Conservation (phyloP, 2,797 vertebrate genomes). For the Pitangus sulphuratus region DNA sequence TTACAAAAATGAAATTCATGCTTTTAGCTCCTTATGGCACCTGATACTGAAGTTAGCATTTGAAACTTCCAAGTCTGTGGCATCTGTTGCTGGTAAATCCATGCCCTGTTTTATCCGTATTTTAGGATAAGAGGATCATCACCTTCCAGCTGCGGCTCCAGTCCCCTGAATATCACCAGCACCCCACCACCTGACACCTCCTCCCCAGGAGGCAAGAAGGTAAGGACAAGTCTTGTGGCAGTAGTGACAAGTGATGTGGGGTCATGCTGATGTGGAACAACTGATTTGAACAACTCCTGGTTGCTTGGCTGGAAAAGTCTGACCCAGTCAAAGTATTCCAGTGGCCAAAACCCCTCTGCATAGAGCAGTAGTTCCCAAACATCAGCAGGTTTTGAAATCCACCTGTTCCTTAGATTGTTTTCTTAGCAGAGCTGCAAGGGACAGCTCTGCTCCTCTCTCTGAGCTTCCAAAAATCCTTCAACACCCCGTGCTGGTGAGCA, state of each 20-base stretch:
- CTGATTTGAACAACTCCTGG: background rate
- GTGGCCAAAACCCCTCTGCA: background rate
- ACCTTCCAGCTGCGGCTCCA: conserved; percentile 96
- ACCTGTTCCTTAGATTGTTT: background rate
- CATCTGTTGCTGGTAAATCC: background rate
- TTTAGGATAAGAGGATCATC: conserved; percentile 95
- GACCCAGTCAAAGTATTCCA: background rate
- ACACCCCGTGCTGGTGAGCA: background rate
- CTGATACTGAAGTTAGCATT: background rate
- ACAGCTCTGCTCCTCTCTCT: background rate
- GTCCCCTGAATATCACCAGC: conserved; percentile 95
- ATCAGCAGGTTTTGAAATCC: background rate
- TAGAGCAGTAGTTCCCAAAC: background rate
- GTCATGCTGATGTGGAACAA: rapidly evolving
- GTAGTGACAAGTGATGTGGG: background rate
- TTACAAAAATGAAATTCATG: background rate
- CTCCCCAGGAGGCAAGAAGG: conserved; percentile 95
- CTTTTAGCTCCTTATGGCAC: background rate
- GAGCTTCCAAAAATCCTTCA: background rate
- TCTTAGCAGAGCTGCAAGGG: background rate
- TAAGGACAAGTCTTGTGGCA: conserved; percentile 41
- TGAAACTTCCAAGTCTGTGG: background rate
- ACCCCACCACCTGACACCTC: conserved; percentile 93
- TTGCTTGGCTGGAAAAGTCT: background rate
- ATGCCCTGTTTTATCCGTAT: background rate